Base-by-base conservation (phyloP, 2,888 invertebrate genomes). In the Nemapogon koenigi region DNA sequence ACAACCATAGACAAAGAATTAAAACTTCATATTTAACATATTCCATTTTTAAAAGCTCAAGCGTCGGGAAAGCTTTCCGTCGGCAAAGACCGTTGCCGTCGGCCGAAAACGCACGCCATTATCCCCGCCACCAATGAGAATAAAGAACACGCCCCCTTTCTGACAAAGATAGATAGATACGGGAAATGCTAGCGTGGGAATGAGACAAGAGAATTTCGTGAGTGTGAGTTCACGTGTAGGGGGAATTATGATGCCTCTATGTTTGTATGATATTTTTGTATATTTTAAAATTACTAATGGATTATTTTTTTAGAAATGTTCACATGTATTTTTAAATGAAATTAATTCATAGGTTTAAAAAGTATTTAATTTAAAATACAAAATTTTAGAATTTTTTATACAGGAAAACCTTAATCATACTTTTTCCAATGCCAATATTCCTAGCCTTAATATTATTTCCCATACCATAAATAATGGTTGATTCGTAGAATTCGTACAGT, bases 241-340 rank as follows among this genome's bases (percentile, higher is more conserved):
- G 67, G 63, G 70, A 67, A 73, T 68, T 70, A 72, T 71, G 75
- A 75, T 76, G 73, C 76, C 76, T 72, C 64, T 46, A 62, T 67
- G 70, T 69, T 75, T 33, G 33, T 14, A 19, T 4, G 2, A 18
- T 2, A 4, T 33, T 33, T 33, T 33, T 33, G 11, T 28, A 13
- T 28, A 4, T 28, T 28, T n/a, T 28, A 10, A 28, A 28, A 28
- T 28, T 28, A 28, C 28, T 11, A 28, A 11, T 28, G 28, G 11
- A 28, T 28, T 28, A 28, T 4, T 11, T 22, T 22, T 22, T 29
- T 14, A 3, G 13, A 3, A 15, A 15, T 30, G 28, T 30, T 30
- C 16, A 15, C n/a, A 15, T 15, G 2, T 10, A 28, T 4, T 28
- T 28, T 10, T n/a, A 28, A 28, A 28, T 28, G 22, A 15, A 16